Evolutionary conservation across 2,888 invertebrate genomes (phyloP), one percentile per base, ranked within the genome.

Genomic region (Pammene aurita): DNA sequence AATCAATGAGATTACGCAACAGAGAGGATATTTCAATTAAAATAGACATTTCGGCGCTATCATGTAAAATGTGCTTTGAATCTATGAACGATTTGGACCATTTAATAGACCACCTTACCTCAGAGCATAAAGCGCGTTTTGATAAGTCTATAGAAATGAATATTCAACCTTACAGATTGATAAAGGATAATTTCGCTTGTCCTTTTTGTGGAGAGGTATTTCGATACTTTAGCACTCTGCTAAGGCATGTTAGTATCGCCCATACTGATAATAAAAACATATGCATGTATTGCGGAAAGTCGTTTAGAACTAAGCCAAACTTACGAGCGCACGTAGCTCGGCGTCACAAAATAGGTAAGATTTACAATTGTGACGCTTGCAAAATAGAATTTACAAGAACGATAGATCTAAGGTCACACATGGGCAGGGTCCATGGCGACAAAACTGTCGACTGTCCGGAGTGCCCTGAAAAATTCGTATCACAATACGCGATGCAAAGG

Each of bases 1-100:
- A 85, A 71, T 82, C 81, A 5, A 84, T 90, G 84, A 84, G 78
- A 70, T 70, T 89, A 16, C 77, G 82, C 0, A 85, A 86, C n/a
- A 80, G 85, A 66, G 80, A 84, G 5, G 84, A 88, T 14, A 86
- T 85, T 0, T 80, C 80, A 68, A 83, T 91, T 10, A 91, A 91
- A 82, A 76, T 91, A 0, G 92, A 92, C 63, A 80, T 77, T 1
- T 84, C 87, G 0, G 70, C 76, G 0, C 71, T 89, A 1, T 81
- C 87, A 26, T 88, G 88, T 64, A 88, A 84, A 72, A 71, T 87
- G 18, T 89, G 89, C 68, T 80, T 75, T 9, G 75, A 80, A 70
- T 66, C 77, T 0, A 75, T 85, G 54, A 67, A 74, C 13, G 82
- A 84, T 74, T 76, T 89, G 44, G 76, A 79, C 10, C 58, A 68